Evolutionary conservation across 2,113 vertebrate genomes (phyloP).

Genomic region (Apus apus): DNA sequence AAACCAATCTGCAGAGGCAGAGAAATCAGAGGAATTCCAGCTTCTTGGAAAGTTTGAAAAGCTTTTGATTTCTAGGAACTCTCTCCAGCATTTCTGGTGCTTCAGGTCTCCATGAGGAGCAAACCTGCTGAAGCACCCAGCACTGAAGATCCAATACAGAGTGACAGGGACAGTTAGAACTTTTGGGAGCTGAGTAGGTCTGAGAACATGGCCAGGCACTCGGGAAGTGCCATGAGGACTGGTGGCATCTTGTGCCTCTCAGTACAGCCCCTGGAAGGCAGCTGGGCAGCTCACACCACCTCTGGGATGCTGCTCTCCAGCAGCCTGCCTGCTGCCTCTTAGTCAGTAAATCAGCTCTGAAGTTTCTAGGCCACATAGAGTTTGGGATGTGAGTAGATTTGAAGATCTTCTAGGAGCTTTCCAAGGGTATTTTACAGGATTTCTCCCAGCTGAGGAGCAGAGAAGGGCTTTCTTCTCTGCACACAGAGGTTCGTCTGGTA

Average conservation of each 20-base stretch:
- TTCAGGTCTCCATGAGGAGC: not conserved
- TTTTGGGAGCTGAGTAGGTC: not conserved
- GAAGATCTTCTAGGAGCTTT: not conserved
- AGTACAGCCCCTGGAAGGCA: not conserved
- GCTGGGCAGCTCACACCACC: rapidly evolving
- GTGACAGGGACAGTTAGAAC: not conserved
- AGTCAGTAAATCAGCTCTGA: not conserved
- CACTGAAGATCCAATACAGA: not conserved
- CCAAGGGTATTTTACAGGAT: not conserved
- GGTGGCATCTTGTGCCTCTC: rapidly evolving
- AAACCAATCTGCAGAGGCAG: not conserved
- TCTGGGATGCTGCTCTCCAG: too few species aligned
- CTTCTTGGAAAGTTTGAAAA: not conserved
- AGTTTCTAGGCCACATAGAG: not conserved
- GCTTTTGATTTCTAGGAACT: rapidly evolving
- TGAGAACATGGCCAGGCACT: not conserved
- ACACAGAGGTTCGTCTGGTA: not conserved
- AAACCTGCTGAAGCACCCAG: not conserved
- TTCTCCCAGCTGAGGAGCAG: not conserved
- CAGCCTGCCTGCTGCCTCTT: not conserved
- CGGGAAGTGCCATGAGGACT: rapidly evolving
- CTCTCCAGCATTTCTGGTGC: not conserved
- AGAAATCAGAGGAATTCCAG: not conserved
- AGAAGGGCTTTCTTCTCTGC: not conserved
- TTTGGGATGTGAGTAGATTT: not conserved